A percentile compares a stretch with the other conserved stretches of the same genome.
These are phyloP conservation scores for Cerastoderma edule DNA, from an alignment of 2,888 invertebrate species.

Conservation along the genomic window DNA sequence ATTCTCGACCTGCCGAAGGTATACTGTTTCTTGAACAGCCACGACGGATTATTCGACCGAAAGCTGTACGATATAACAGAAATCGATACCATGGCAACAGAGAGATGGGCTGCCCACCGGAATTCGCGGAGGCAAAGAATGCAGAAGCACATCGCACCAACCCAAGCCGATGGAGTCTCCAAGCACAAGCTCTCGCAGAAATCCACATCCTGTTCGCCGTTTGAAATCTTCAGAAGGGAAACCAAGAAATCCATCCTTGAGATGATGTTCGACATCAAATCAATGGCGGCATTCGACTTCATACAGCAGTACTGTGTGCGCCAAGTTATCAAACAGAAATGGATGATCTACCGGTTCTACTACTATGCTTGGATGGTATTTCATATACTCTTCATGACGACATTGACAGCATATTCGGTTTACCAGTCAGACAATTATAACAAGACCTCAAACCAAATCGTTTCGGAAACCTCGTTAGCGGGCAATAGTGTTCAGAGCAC, in stretches of 20 bases:
- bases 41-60: conserved; percentile 74
- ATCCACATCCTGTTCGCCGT: conserved; percentile 34
- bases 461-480: background rate
- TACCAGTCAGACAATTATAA: conserved; percentile 48
- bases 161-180: conserved; percentile 54
- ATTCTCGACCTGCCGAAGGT: conserved; percentile 68
- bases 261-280: conserved; percentile 67
- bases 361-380: conserved; percentile 66
- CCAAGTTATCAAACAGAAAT: conserved; percentile 69
- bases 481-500: background rate
- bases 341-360: conserved; percentile 57
- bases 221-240: conserved; percentile 34
- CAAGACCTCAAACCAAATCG: background rate
- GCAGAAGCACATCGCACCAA: conserved; percentile 48
- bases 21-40: conserved; percentile 68
- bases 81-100: conserved; percentile 68
- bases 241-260: conserved; percentile 67
- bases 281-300: conserved; percentile 63
- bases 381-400: conserved; percentile 63
- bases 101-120: conserved; percentile 47
- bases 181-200: conserved; percentile 47
- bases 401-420: conserved; percentile 62
- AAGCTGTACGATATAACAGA: conserved; percentile 73
- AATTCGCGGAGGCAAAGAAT: conserved; percentile 31
- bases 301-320: conserved; percentile 65